These are phyloP conservation scores for Myotis brandtii DNA, from an alignment of 2,113 vertebrate species.

Conservation along the genomic window DNA sequence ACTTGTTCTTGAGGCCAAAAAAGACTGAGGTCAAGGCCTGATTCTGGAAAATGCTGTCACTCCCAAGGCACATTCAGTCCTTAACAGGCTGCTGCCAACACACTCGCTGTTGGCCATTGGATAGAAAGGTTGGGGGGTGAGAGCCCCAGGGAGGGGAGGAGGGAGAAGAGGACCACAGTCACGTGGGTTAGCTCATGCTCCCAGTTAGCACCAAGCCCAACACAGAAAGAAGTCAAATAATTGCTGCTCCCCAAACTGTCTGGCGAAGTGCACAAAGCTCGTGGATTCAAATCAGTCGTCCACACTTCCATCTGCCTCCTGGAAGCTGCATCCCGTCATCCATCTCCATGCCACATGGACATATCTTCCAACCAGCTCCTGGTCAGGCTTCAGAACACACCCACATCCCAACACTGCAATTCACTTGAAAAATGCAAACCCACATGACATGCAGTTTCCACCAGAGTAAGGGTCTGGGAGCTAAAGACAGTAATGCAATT, in stretches of 20 bases:
- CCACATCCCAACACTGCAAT: background rate
- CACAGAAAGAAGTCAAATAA: background rate
- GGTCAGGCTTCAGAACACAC: background rate
- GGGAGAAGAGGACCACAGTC: background rate
- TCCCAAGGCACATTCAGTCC: background rate
- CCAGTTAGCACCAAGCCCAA: background rate
- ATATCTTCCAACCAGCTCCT: rapidly evolving
- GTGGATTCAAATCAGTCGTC: rapidly evolving
- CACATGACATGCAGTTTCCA: background rate
- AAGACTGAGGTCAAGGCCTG: background rate
- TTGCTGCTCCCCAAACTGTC: background rate
- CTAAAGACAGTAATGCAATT: slow-evolving; percentile 34
- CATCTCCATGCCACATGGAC: rapidly evolving
- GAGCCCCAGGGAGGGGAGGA: background rate
- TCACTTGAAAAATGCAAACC: background rate
- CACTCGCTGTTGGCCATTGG: background rate
- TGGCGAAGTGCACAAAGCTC: background rate
- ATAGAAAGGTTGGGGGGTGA: background rate
- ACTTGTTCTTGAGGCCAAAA: background rate
- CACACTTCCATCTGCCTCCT: background rate
- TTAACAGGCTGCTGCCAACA: background rate
- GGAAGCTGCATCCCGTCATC: background rate
- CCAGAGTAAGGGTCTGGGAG: slow-evolving; percentile 2
- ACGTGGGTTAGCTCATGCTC: rapidly evolving
- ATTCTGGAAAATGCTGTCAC: background rate